Conservation (phyloP, 1,140 invertebrate species). For the Rhopalosiphum padi region DNA sequence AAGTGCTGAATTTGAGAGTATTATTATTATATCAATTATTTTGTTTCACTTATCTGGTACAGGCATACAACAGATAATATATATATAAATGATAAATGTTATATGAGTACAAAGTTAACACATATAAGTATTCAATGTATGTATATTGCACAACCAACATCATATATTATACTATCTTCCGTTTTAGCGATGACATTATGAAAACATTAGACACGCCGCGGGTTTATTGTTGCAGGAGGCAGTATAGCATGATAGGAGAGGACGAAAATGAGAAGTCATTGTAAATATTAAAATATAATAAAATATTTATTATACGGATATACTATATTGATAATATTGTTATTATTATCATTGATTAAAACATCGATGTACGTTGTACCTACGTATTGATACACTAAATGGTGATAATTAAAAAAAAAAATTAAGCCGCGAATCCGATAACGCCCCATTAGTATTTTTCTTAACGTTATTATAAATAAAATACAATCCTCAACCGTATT, state of each 20-base stretch:
- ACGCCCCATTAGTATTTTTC: neutral
- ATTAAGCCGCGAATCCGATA: neutral
- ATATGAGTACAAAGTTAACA: neutral
- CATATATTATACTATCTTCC: neutral
- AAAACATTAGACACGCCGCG: neutral
- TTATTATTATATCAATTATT: conserved; percentile 15
- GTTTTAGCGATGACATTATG: conserved; percentile 1
- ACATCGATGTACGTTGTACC: neutral
- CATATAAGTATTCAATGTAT: neutral
- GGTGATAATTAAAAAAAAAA: neutral
- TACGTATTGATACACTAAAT: neutral
- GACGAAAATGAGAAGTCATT: neutral
- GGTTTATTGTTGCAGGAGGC: neutral
- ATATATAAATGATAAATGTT: neutral
- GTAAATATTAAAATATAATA: neutral
- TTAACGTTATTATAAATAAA: neutral
- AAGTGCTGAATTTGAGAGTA: neutral
- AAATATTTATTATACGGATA: neutral
- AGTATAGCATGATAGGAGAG: neutral
- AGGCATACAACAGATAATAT: neutral
- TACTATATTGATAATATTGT: neutral
- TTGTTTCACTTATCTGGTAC: neutral
- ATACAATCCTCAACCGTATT: neutral
- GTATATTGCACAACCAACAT: neutral
- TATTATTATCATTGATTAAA: neutral